Evolutionary conservation across 2,888 invertebrate genomes (phyloP).

Genomic region (Trichogramma dendrolimi): DNA sequence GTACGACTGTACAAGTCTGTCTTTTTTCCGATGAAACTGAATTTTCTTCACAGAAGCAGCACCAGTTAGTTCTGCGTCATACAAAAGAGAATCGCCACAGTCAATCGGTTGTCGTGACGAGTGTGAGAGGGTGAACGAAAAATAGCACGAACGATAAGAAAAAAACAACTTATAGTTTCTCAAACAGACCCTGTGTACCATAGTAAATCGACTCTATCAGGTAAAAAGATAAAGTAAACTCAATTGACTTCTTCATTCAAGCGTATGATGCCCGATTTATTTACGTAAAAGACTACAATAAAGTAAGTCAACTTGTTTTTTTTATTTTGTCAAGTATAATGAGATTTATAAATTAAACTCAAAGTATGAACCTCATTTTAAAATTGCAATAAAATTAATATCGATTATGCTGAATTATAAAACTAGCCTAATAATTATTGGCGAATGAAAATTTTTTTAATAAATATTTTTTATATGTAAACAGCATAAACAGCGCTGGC

Average conservation of each 20-base stretch:
- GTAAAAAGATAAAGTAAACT: constrained; percentile 27
- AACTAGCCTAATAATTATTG: no score
- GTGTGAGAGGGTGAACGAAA: not conserved
- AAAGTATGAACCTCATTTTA: no score
- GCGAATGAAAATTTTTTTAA: no score
- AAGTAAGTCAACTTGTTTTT: no score
- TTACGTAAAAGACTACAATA: constrained; percentile 16
- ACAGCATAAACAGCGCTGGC: no score
- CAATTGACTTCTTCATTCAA: constrained; percentile 7
- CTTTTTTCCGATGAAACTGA: no score
- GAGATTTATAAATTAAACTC: no score
- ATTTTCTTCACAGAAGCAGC: not conserved
- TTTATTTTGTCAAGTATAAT: no score
- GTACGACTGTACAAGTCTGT: no score
- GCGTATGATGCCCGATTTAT: constrained; percentile 16
- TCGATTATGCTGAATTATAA: no score
- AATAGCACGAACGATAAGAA: constrained; percentile 7
- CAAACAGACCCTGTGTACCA: constrained; percentile 3
- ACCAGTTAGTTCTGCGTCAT: constrained; percentile 14
- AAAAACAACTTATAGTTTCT: constrained; percentile 25
- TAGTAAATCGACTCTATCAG: constrained; percentile 27
- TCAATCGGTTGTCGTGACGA: not conserved
- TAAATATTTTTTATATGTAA: no score
- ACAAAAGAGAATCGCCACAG: constrained; percentile 15
- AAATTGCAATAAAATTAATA: no score